Evolutionary conservation across 2,797 vertebrate species (phyloP).

Genomic region (Vipera ursinii): DNA sequence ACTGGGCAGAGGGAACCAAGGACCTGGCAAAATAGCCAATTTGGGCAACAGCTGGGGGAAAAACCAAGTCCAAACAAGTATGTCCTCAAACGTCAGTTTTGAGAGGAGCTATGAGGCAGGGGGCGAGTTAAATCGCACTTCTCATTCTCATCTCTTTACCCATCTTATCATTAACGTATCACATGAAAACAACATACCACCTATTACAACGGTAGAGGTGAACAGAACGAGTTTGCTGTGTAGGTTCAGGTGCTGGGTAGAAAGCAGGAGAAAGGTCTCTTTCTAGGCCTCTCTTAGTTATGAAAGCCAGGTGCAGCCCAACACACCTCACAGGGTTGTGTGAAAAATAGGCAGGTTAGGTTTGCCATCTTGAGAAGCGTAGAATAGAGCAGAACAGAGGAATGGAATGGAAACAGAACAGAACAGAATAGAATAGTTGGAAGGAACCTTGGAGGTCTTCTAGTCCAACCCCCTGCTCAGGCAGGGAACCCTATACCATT

Average conservation of each 20-base stretch:
- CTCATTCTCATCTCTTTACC: not conserved
- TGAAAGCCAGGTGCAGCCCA: not conserved
- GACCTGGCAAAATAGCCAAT: not conserved
- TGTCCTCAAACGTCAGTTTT: not conserved
- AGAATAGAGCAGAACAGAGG: too few species aligned
- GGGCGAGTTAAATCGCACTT: not conserved
- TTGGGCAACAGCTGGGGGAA: not conserved
- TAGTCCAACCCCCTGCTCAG: too few species aligned
- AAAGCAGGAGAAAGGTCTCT: not conserved
- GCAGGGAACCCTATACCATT: too few species aligned
- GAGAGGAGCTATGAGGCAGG: not conserved
- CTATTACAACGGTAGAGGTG: not conserved
- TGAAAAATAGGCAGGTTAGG: not conserved
- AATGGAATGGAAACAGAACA: too few species aligned
- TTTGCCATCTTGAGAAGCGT: not conserved
- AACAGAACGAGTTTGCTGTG: not conserved
- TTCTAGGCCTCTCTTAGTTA: not conserved
- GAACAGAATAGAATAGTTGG: too few species aligned
- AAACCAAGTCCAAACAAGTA: not conserved
- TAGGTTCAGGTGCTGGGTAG: not conserved
- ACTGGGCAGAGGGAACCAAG: not conserved
- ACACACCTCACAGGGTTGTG: not conserved
- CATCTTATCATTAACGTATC: not conserved
- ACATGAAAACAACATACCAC: not conserved
- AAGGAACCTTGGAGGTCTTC: too few species aligned